phyloP scores from a whole-genome alignment of 1,140 invertebrate species.

The Pararge aegeria region DNA sequence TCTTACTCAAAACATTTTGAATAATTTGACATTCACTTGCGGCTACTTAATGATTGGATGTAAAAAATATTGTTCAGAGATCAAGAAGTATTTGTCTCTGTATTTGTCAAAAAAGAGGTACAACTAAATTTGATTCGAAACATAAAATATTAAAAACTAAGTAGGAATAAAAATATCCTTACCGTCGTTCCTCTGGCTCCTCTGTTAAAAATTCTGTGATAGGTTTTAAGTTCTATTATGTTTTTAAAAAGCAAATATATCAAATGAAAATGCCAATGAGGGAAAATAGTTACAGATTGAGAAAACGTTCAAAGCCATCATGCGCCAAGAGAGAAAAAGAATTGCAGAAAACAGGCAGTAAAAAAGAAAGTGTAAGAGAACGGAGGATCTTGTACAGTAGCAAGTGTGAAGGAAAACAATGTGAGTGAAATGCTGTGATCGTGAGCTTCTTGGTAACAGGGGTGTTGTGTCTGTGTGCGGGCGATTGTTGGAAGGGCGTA shows the following conservation, averaged over 20 bases:
- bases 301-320: constrained; percentile 19
- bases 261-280: constrained; percentile 21
- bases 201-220: constrained; percentile 21
- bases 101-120: too few species aligned
- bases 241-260: constrained; percentile 15
- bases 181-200: constrained; percentile 20
- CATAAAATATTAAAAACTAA: not conserved
- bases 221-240: constrained; percentile 17
- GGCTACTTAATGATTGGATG: too few species aligned
- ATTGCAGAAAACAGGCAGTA: constrained; percentile 8
- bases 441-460: constrained; percentile 24
- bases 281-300: constrained; percentile 11
- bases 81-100: too few species aligned
- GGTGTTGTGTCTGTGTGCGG: constrained; percentile 33
- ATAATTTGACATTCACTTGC: too few species aligned
- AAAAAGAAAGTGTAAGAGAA: constrained; percentile 7
- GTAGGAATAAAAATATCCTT: constrained; percentile 15
- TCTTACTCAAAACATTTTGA: too few species aligned
- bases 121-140: too few species aligned
- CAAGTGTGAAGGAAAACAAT: constrained; percentile 15
- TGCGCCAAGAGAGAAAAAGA: constrained; percentile 14
- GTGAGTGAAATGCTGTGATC: constrained; percentile 14
- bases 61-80: too few species aligned
- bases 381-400: constrained; percentile 16
- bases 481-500: not conserved